Conservation (phyloP, 2,113 vertebrate genomes). For the Apaloderma vittatum region DNA sequence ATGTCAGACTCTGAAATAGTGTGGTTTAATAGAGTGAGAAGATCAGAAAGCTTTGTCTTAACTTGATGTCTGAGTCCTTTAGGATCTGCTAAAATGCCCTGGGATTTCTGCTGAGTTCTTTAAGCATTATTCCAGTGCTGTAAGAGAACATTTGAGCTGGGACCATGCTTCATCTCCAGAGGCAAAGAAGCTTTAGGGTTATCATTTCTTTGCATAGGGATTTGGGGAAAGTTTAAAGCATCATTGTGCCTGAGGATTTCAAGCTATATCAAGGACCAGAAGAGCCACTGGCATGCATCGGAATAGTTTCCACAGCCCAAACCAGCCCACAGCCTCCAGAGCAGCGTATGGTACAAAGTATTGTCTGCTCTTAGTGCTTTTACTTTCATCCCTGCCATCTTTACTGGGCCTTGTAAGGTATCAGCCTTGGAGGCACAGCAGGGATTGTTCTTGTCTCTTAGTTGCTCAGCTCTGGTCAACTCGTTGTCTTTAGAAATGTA, state of each 20-base stretch:
- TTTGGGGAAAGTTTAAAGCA: conserved; percentile 1
- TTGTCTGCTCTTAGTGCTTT: neutral
- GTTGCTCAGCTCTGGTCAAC: neutral
- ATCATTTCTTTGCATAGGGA: conserved; percentile 20
- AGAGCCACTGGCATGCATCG: neutral
- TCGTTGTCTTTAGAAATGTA: neutral
- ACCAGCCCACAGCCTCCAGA: neutral
- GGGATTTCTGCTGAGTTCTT: conserved; percentile 5
- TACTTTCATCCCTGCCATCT: neutral
- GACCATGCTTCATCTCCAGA: conserved; percentile 17
- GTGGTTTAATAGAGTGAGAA: conserved; percentile 24
- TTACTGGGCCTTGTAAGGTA: neutral
- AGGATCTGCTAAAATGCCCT: conserved; percentile 17
- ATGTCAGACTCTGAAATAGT: conserved; percentile 44
- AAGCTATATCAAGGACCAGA: neutral
- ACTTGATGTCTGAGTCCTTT: conserved; percentile 39
- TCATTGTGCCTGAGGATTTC: neutral
- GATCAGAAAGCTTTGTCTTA: conserved; percentile 52
- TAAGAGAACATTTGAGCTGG: neutral
- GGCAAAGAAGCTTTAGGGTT: conserved; percentile 34
- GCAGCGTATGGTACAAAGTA: neutral
- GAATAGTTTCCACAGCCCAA: neutral
- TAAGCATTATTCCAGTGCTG: conserved; percentile 1
- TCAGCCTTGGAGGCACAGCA: neutral
- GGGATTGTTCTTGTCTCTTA: neutral